Conservation (phyloP, 2,888 invertebrate species). For the Torymus texanus region DNA sequence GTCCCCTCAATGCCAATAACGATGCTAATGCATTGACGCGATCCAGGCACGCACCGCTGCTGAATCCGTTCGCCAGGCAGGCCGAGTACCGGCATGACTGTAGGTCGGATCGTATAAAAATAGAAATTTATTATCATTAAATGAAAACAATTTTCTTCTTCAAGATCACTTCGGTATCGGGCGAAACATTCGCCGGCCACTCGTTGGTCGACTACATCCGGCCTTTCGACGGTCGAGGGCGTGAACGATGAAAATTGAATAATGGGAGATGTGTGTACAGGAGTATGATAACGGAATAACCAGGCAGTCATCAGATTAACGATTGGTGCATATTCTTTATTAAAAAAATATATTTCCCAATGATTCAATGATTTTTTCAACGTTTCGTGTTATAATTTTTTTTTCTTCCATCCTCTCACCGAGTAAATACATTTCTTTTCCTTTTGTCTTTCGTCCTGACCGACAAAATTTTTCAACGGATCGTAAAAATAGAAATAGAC, state of each 20-base stretch:
- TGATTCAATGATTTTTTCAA: slow-evolving; percentile 1
- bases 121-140: slow-evolving; percentile 20
- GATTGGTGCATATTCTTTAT: slow-evolving; percentile 44
- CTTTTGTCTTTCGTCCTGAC: not conserved
- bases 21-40: no score
- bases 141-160: slow-evolving; percentile 29
- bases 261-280: no score
- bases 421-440: slow-evolving; percentile 27
- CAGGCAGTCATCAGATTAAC: not conserved
- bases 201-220: slow-evolving; percentile 63
- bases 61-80: slow-evolving; percentile 51
- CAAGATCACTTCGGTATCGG: slow-evolving; percentile 60
- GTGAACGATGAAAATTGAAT: slow-evolving; percentile 39
- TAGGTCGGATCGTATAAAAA: slow-evolving; percentile 43
- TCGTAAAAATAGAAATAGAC: slow-evolving; percentile 42
- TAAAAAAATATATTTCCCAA: slow-evolving; percentile 48
- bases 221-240: slow-evolving; percentile 59
- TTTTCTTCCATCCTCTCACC: not conserved
- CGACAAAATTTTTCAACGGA: slow-evolving; percentile 22
- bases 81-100: slow-evolving; percentile 57
- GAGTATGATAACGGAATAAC: no score
- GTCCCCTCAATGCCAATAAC: not conserved
- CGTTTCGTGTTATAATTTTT: slow-evolving; percentile 10
- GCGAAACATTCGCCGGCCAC: slow-evolving; percentile 59
- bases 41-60: no score